Evolutionary conservation across 1,140 invertebrate genomes (phyloP).

Genomic region (Aradophagus sp.): DNA sequence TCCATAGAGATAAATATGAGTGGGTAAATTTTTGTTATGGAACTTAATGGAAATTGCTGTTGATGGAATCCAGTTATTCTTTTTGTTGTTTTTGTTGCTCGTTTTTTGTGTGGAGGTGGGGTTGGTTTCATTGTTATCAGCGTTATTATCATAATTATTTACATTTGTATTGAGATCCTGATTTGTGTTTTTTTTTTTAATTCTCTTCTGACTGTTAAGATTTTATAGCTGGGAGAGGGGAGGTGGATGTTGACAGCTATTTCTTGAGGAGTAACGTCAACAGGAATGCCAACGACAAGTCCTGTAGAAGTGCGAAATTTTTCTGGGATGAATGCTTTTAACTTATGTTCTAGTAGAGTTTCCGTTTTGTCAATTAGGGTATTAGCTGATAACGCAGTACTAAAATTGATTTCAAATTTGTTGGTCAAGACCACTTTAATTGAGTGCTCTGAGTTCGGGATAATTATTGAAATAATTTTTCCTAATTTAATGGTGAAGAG

Average conservation of each 20-base stretch:
- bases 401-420: too few species aligned
- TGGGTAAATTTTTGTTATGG: background rate
- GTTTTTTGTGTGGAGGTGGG: background rate
- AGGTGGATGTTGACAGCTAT: conserved; percentile 3
- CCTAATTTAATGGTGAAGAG: too few species aligned
- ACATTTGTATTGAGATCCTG: too few species aligned
- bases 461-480: too few species aligned
- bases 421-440: too few species aligned
- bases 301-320: conserved; percentile 3
- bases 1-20: conserved; percentile 1
- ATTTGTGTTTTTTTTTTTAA: background rate
- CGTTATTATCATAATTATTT: too few species aligned
- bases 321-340: conserved; percentile 11
- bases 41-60: conserved; percentile 6
- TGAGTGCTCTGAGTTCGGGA: too few species aligned
- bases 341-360: too few species aligned
- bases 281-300: background rate
- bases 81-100: background rate
- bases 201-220: conserved; percentile 8
- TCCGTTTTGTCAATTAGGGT: too few species aligned
- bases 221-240: conserved; percentile 3
- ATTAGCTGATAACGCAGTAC: too few species aligned
- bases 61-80: conserved; percentile 5
- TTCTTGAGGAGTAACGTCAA: background rate
- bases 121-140: background rate